Percentiles rank a stretch among this genome's conserved stretches.
These are phyloP conservation scores for Pseudomyrmex flavicornis DNA, from an alignment of 1,140 invertebrate species.

Conservation along the genomic window DNA sequence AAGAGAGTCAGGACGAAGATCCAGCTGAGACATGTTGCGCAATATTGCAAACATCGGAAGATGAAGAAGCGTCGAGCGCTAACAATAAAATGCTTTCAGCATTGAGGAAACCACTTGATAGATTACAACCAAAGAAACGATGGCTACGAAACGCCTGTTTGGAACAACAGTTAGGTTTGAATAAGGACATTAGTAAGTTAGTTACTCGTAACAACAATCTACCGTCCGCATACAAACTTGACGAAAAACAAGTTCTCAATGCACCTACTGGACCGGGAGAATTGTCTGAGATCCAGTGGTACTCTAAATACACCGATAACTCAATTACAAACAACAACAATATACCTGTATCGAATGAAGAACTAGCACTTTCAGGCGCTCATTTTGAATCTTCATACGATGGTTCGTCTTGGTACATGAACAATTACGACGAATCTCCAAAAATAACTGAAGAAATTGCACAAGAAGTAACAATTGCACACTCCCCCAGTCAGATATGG, in stretches of 20 bases:
- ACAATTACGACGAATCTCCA: conserved; percentile 46
- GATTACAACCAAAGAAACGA: conserved; percentile 88
- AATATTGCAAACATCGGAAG: conserved; percentile 79
- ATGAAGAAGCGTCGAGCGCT: conserved; percentile 73
- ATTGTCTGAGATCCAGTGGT: conserved; percentile 52
- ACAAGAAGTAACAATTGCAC: conserved; percentile 1
- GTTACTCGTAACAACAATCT: conserved; percentile 23
- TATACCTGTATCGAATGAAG: conserved; percentile 5
- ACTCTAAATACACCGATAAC: neutral
- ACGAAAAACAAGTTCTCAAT: conserved; percentile 32
- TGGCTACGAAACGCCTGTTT: conserved; percentile 87
- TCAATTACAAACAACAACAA: neutral
- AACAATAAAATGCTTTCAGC: conserved; percentile 75
- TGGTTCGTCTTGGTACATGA: conserved; percentile 26
- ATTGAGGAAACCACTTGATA: conserved; percentile 79
- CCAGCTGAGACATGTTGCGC: conserved; percentile 76
- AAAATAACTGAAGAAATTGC: conserved; percentile 14
- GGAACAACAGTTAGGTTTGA: conserved; percentile 85
- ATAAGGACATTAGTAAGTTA: conserved; percentile 80
- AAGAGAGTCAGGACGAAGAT: conserved; percentile 84
- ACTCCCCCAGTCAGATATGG: conserved; percentile 47
- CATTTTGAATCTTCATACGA: conserved; percentile 25
- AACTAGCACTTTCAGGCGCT: conserved; percentile 10
- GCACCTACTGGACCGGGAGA: neutral
- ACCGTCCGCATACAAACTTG: conserved; percentile 40